phyloP scores from a whole-genome alignment of 64 coral and sea anemone genomes.

The Hydrozoanthus tunicans region DNA sequence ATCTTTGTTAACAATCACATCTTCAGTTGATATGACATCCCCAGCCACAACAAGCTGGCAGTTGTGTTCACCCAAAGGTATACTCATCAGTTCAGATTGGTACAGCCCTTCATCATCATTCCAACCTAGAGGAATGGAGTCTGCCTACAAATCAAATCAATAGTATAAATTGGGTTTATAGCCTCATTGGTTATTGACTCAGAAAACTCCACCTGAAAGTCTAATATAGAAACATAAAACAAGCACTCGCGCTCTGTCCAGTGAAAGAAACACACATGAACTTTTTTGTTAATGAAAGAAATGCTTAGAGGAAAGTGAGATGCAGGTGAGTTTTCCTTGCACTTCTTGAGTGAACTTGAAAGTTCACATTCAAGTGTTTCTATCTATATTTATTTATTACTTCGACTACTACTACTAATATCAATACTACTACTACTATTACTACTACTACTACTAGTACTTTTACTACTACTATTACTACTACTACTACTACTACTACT shows the following conservation, averaged over 20 bases:
- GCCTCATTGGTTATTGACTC: background rate
- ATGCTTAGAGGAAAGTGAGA: no score
- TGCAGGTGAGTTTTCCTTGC: background rate
- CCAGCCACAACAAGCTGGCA: conserved; percentile 78
- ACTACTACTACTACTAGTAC: background rate
- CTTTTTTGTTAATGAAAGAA: no score
- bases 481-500: conserved; percentile 3
- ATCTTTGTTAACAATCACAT: conserved; percentile 53
- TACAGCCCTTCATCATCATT: conserved; percentile 68
- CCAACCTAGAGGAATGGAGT: conserved; percentile 54
- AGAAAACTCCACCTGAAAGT: background rate
- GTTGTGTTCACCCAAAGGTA: conserved; percentile 65
- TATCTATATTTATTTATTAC: background rate
- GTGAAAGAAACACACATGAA: no score
- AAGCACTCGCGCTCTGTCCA: background rate
- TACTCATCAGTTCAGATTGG: conserved; percentile 59
- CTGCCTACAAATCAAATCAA: conserved; percentile 43
- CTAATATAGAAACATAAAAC: background rate
- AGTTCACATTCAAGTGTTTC: background rate
- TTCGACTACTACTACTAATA: background rate
- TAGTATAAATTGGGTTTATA: background rate
- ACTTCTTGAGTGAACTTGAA: background rate
- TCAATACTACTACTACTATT: background rate
- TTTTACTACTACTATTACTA: background rate
- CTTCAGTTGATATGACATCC: conserved; percentile 72